phyloP scores from a whole-genome alignment of 1,140 invertebrate species.

The Frieseomelitta varia region DNA sequence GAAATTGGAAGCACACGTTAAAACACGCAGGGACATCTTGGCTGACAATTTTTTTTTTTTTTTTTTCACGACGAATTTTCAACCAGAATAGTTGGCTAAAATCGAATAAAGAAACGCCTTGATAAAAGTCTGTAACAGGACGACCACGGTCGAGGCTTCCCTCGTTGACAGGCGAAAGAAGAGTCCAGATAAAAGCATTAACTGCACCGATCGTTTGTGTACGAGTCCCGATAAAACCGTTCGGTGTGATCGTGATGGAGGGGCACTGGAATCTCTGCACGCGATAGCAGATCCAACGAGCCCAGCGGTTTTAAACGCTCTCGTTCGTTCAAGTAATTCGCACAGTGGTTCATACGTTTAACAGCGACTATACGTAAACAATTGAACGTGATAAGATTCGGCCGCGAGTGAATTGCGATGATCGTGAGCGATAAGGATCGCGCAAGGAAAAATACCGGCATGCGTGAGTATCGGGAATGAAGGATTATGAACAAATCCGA shows the following conservation, averaged over 20 bases:
- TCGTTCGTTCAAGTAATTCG: background rate
- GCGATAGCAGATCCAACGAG: conserved; percentile 7
- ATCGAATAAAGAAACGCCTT: background rate
- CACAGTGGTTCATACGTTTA: background rate
- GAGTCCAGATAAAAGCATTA: background rate
- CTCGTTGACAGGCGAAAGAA: background rate
- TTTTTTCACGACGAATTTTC: background rate
- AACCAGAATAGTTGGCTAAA: background rate
- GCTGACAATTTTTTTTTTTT: no score
- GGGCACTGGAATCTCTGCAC: conserved; percentile 9
- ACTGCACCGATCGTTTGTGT: conserved; percentile 15
- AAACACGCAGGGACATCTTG: no score
- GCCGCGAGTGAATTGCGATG: conserved; percentile 16
- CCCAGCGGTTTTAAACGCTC: background rate
- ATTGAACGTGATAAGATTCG: background rate
- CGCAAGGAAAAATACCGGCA: conserved; percentile 16
- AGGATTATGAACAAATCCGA: no score
- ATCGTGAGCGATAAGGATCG: conserved; percentile 30
- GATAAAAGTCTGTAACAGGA: background rate
- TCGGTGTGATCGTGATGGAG: background rate
- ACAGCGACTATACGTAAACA: background rate
- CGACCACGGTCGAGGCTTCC: background rate
- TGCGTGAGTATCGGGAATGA: conserved; percentile 9
- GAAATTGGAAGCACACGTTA: background rate
- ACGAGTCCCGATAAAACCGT: conserved; percentile 24